Conservation (phyloP, 2,888 invertebrate species). For the Onchidella celtica region DNA sequence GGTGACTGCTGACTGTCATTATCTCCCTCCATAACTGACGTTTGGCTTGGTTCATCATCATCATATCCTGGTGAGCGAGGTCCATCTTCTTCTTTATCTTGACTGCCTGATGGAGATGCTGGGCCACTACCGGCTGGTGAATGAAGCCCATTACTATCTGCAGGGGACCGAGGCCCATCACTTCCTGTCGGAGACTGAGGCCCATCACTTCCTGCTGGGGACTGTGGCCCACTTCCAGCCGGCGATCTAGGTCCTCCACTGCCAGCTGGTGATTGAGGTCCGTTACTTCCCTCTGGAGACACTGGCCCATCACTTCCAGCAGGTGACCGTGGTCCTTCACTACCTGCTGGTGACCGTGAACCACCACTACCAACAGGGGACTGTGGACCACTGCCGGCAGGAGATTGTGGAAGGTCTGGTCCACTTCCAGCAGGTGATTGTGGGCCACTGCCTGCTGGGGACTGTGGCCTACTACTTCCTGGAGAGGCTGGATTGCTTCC, state of each 20-base stretch:
- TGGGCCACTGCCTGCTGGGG: constrained; percentile 53
- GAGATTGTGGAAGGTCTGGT: background rate
- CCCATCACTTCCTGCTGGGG: background rate
- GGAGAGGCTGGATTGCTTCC: constrained; percentile 38
- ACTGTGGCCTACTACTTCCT: constrained; percentile 19
- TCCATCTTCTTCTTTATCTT: background rate
- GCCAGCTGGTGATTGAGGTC: constrained; percentile 35
- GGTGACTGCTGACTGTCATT: background rate
- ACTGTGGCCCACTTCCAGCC: constrained; percentile 40
- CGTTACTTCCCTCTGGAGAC: constrained; percentile 24
- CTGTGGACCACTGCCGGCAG: constrained; percentile 46
- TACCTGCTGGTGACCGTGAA: background rate
- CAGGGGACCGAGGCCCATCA: background rate
- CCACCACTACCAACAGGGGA: background rate
- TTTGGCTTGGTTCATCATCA: background rate
- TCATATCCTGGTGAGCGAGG: background rate
- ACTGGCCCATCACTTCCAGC: background rate
- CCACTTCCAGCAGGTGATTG: constrained; percentile 55
- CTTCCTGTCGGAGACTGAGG: constrained; percentile 8
- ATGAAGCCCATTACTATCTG: constrained; percentile 7
- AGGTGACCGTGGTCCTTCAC: background rate
- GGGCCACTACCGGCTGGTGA: constrained; percentile 23
- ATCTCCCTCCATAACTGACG: background rate
- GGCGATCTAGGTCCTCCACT: constrained; percentile 48
- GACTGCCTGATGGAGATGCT: background rate